Evolutionary conservation across 1,140 invertebrate species (phyloP), one percentile per base, ranked within the genome.

Genomic region (Papilio aristodemus): DNA sequence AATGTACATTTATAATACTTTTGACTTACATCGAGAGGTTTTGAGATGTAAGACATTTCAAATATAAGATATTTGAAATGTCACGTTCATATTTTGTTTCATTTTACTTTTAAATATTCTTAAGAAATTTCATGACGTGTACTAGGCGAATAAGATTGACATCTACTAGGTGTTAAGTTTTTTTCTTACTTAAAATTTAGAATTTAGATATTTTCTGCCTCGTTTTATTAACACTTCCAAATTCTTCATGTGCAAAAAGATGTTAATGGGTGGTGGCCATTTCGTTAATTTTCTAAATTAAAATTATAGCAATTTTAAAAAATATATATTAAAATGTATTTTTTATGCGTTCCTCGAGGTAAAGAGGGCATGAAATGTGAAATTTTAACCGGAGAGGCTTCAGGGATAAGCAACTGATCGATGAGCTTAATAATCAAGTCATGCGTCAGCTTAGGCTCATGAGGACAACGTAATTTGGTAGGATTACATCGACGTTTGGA

Each of bases 1-100:
- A 66, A 66, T 50, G 25, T 50, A 66, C 63, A 66, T 66, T 46
- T 46, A 66, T 66, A 50, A 66, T 36, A 64, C 41, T 64, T 66
- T 66, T 7, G 62, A 66, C 63, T 50, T 25, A 50, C 63, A 50
- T 50, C 22, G 13, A 50, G 17, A 50, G 41, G 27, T 37, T 38
- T 62, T 62, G 59, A 62, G 14, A 62, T 62, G 25, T 60, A 17
- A 32, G 32, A 37, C 27, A 38, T 62, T 62, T 62, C 2, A 32
- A 32, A 32, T 32, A 32, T 62, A 19, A 14, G n/a, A 17, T 13
- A 37, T 62, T 62, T 62, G 46, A 54, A 25, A 54, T 54, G n/a
- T 54, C 19, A 54, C 22, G 46, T 54, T 54, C 11, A 22, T 22
- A 25, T 54, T 46, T 46, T 19, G 19, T 46, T n/a, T 17, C 43